phyloP scores from a whole-genome alignment of 1,140 invertebrate species.

The Cotesia chilonis region DNA sequence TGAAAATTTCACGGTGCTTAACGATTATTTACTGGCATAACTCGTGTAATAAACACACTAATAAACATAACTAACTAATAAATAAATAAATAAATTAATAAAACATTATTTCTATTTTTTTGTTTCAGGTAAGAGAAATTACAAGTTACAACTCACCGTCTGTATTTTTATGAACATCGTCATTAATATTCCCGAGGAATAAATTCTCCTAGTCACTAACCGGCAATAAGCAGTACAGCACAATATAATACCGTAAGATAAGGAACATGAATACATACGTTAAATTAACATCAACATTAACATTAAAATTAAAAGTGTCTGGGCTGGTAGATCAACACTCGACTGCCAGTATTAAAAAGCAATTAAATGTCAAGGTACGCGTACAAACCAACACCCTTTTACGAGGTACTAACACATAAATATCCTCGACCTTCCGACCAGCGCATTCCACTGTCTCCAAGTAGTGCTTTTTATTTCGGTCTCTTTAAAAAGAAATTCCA shows the following conservation, averaged over 20 bases:
- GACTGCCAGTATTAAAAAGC: conserved; percentile 30
- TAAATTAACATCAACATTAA: not conserved
- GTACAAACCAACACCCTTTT: conserved; percentile 5
- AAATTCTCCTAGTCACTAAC: not conserved
- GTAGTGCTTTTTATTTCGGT: too few relatives aligned
- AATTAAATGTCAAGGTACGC: conserved; percentile 25
- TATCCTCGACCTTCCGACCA: not conserved
- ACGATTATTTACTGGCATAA: conserved; percentile 34
- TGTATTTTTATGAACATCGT: not conserved
- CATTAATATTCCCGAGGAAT: not conserved
- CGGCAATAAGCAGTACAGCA: too few relatives aligned
- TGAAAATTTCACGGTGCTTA: conserved; percentile 25
- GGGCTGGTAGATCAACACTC: not conserved
- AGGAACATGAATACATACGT: not conserved
- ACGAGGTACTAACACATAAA: conserved; percentile 4
- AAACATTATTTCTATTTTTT: conserved; percentile 26
- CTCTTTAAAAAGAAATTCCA: too few relatives aligned
- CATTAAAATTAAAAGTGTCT: not conserved
- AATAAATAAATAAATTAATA: not conserved
- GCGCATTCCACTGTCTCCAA: too few relatives aligned
- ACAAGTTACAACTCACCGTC: conserved; percentile 7
- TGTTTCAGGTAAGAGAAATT: conserved; percentile 47
- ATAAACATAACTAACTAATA: not conserved
- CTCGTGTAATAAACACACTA: not conserved
- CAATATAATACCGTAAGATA: too few relatives aligned